Conservation (phyloP, 2,888 invertebrate genomes). For the Lithosia quadra region DNA sequence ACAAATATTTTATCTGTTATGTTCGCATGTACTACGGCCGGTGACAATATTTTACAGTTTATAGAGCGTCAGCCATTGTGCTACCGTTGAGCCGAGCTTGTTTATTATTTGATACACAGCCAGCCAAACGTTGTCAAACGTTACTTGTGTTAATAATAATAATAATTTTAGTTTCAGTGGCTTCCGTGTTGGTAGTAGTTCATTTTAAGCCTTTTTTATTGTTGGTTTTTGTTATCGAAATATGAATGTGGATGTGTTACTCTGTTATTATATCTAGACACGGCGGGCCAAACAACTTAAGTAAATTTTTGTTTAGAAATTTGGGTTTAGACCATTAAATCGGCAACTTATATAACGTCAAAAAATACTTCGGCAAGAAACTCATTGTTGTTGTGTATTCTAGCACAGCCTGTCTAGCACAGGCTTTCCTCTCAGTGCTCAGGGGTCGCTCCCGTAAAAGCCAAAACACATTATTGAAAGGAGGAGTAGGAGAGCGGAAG, state of each 20-base stretch:
- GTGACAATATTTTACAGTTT: constrained; percentile 77
- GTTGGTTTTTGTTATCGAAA: neutral
- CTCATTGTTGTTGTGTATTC: no score
- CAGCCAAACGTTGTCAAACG: constrained; percentile 43
- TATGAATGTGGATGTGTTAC: neutral
- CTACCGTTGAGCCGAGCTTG: constrained; percentile 57
- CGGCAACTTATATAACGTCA: no score
- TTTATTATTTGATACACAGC: constrained; percentile 51
- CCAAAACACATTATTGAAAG: neutral
- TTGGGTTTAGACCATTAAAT: no score
- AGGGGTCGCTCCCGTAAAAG: neutral
- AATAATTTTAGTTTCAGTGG: constrained; percentile 15
- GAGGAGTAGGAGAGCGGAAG: neutral
- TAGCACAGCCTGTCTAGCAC: no score
- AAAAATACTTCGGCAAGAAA: no score
- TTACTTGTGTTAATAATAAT: constrained; percentile 15
- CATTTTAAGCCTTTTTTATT: constrained; percentile 8
- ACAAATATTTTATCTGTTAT: constrained; percentile 54
- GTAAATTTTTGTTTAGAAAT: no score
- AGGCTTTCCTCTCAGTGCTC: neutral
- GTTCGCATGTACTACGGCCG: constrained; percentile 51
- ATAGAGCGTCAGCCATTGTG: constrained; percentile 59
- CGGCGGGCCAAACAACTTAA: no score
- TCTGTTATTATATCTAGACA: no score
- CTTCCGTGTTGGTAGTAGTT: constrained; percentile 19